These are phyloP conservation scores for Peromyscus aztecus DNA, from an alignment of 2,797 vertebrate species.

Conservation along the genomic window DNA sequence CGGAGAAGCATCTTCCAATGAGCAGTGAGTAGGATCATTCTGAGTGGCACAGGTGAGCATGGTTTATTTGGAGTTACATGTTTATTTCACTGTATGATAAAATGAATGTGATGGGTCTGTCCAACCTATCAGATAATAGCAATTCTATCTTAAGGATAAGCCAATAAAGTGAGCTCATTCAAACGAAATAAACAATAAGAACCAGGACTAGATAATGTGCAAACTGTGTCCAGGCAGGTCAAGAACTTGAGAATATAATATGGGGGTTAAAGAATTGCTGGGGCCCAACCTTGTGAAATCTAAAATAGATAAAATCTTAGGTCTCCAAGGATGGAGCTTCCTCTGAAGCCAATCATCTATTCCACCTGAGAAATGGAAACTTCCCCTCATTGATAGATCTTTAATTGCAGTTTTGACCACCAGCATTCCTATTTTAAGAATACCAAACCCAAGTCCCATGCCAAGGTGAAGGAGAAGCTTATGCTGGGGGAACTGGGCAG, in stretches of 20 bases:
- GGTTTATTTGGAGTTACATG: not conserved
- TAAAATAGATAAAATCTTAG: not conserved
- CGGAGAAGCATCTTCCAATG: not conserved
- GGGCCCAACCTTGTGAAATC: no score
- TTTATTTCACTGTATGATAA: conserved; percentile 10
- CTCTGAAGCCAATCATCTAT: not conserved
- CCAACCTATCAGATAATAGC: not conserved
- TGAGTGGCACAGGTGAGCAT: not conserved
- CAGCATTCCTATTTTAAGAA: not conserved
- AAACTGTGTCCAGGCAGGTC: not conserved
- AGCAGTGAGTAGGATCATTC: not conserved
- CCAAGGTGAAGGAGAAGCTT: not conserved
- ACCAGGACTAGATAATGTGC: not conserved
- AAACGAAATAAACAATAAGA: conserved; percentile 51
- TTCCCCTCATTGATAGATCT: not conserved
- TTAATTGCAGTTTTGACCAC: not conserved
- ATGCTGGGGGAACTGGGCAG: not conserved
- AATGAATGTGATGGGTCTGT: not conserved
- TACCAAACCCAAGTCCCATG: not conserved
- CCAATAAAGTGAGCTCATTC: not conserved
- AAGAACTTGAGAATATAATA: not conserved
- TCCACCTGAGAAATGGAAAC: not conserved
- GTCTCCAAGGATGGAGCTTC: not conserved
- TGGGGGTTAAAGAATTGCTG: not conserved
- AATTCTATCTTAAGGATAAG: not conserved